Conservation (phyloP, 1,140 invertebrate species). For the Caenorhabditis inopinata region DNA sequence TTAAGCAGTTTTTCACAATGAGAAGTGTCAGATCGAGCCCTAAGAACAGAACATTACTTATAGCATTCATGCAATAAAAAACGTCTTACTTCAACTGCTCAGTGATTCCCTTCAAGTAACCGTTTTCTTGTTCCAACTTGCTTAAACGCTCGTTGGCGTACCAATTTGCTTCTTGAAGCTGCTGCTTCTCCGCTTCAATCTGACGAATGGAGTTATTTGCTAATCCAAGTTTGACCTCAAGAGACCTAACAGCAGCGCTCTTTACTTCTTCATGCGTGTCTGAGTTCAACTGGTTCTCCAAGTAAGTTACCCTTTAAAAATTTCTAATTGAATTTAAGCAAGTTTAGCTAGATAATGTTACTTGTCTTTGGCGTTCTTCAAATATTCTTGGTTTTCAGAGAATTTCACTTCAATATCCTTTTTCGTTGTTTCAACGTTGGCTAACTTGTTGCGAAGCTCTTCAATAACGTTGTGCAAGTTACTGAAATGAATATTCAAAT, state of each 20-base stretch:
- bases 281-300: conserved; percentile 39
- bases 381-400: conserved; percentile 29
- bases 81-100: conserved; percentile 32
- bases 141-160: conserved; percentile 26
- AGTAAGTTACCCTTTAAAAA: conserved; percentile 5
- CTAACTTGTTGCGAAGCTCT: conserved; percentile 33
- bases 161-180: conserved; percentile 38
- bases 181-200: conserved; percentile 35
- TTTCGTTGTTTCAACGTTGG: not conserved
- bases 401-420: conserved; percentile 13
- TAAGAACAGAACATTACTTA: not conserved
- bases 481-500: not conserved
- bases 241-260: not conserved
- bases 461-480: conserved; percentile 41
- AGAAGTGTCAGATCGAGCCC: not conserved
- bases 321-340: not conserved
- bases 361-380: conserved; percentile 43
- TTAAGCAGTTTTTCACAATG: conserved; percentile 24
- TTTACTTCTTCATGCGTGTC: conserved; percentile 20
- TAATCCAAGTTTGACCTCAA: conserved; percentile 26
- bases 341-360: not conserved
- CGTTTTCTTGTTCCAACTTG: conserved; percentile 43
- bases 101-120: conserved; percentile 38
- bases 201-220: conserved; percentile 1
- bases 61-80: not conserved